Evolutionary conservation across 2,113 vertebrate species (phyloP), one percentile per base, ranked within the genome.

Genomic region (Nycticebus coucang): DNA sequence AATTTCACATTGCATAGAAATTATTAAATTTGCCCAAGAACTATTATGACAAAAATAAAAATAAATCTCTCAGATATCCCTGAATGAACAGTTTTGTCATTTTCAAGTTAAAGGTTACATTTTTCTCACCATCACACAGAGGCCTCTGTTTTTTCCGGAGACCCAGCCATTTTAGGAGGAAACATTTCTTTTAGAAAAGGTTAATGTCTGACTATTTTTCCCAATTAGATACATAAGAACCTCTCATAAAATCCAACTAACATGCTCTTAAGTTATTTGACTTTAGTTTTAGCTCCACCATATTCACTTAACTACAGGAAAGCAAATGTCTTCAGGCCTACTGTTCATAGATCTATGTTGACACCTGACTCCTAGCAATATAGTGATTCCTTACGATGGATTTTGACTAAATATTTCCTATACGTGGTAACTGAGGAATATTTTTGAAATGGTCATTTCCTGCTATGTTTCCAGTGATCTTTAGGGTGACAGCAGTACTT

Each of bases 101-200:
- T 3, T 68, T 15, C 60, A 71, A 26, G 18, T 4, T 64, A 60
- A 89, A 53, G 1, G 26, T 59, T 77, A 68, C 17, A 66, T 11
- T 60, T 82, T 79, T 79, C 53, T 66, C 18, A 60, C 66, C 24
- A 59, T 12, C 37, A 60, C 22, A 74, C 14, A 62, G 59, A 86
- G 26, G 37, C 4, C 17, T 89, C 69, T 62, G 17, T 15, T 82
- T 35, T 69, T 88, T 77, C 28, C 33, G 22, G 55, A 69, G 50
- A 75, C 4, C 30, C 45, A 87, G 68, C 37, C 28, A 91, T 55
- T 26, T 37, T 57, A 53, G 35, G 22, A 94, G 35, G 41, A 69
- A 94, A 79, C 0, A 53, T 26, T 59, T 89, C 78, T 37, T 83
- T 88, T 59, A 86, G 30, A 86, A 91, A 96, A n/a, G 13, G 60